These are phyloP conservation scores for Coendou prehensilis DNA, from an alignment of 2,797 vertebrate species.

Conservation along the genomic window DNA sequence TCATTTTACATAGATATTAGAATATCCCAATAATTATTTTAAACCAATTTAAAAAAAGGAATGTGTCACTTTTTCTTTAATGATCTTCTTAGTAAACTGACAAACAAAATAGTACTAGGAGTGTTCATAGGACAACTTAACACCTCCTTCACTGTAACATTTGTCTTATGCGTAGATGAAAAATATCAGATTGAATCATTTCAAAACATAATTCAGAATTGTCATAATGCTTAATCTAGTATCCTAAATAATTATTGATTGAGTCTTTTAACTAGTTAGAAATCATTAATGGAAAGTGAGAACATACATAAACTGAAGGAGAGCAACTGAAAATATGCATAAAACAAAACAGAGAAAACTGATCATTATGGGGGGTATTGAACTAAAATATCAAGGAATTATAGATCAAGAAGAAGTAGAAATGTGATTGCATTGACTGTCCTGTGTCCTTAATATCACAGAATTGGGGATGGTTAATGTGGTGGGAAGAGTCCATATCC, in stretches of 20 bases:
- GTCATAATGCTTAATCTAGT: background rate
- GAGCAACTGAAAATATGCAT: background rate
- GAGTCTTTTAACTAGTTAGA: conserved; percentile 59
- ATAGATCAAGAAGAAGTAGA: background rate
- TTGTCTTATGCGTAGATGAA: conserved; percentile 65
- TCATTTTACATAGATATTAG: background rate
- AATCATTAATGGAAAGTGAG: background rate
- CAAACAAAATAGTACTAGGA: conserved; percentile 71
- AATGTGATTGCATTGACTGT: background rate
- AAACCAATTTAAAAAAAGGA: background rate
- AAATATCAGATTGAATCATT: conserved; percentile 64
- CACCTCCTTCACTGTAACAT: conserved; percentile 23
- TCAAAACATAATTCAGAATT: conserved; percentile 70
- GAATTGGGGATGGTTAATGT: background rate
- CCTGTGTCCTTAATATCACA: background rate
- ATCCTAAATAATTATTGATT: conserved; percentile 54
- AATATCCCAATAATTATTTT: background rate
- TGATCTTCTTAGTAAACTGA: conserved; percentile 32
- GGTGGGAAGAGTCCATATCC: background rate
- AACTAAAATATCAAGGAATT: conserved; percentile 27
- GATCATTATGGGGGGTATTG: background rate
- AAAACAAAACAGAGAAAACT: background rate
- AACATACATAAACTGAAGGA: background rate
- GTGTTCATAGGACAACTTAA: conserved; percentile 63
- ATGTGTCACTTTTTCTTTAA: conserved; percentile 2